Base-by-base conservation (phyloP, 1,140 invertebrate species). In the Euwallacea similis region DNA sequence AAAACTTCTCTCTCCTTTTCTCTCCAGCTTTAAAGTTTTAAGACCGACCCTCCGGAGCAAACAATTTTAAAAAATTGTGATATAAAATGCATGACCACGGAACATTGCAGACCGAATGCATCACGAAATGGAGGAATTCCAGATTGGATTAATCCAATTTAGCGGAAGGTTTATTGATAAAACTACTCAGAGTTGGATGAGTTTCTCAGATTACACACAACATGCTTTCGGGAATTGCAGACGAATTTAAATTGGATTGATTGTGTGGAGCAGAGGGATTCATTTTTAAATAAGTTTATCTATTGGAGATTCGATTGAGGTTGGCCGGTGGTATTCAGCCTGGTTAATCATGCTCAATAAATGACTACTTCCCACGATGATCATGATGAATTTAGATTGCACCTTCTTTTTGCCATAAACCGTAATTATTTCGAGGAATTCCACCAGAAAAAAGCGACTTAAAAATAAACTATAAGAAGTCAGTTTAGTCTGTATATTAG, bases 131-230 rank as follows among this genome's bases (percentile, higher is more conserved):
- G 61, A 63, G 50, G 42, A 63, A 68, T 42, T 59, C 54, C 54
- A 69, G 66, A 73, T 73, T 73, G 69, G 71, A 73, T 68, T 73
- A 73, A 73, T 73, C 66, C 66, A 73, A 72, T 73, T 73, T 73
- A 42, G 13, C 71, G 42, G 71, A 69, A 73, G 69, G 66, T 73
- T 73, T 73, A 73, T 73, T 73, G 71, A 73, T 73, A 73, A 73
- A 73, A 73, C 71, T 73, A 69, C 54, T 64, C 65, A 55, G 68
- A 69, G 53, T 60, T 43, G 53, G 69, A 62, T 42, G 58, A 43
- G 33, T 69, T 69, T 61, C 67, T 15, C 42, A 60, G 43, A 60
- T 68, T 68, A 50, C 42, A 33, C 21, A 68, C n/a, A 42, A 67
- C 65, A 13, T 41, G 33, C 15, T 47, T 55, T 11, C 54, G n/a